Evolutionary conservation across 2,113 vertebrate species (phyloP), one percentile per base, ranked within the genome.

Genomic region (Pandion haliaetus): DNA sequence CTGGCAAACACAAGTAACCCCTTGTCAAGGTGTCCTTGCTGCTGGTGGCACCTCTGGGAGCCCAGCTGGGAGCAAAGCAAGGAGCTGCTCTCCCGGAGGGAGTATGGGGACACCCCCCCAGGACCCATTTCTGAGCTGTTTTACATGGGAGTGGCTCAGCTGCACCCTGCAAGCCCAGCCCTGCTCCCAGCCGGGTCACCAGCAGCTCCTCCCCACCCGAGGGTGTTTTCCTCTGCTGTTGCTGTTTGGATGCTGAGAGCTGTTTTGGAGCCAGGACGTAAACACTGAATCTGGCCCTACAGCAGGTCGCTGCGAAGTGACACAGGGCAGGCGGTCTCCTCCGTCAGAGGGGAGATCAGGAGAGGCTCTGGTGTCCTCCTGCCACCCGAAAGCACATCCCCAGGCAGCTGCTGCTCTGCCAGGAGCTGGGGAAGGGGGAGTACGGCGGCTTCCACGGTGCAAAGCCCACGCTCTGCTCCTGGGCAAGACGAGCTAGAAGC

Each of bases 401-500:
- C 2, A 0, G 16, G 59, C 47, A 82, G 63, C 69, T 0, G 1
- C 77, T 34, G 82, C 72, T 42, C 17, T 14, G 73, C 83, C 63
- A 26, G 58, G 50, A 36, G 47, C 47, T 0, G 1, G 28, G 28
- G 9, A 50, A 50, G 17, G n/a, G 50, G 50, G 28, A 54, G 23
- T 6, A 1, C 2, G 7, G 38, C 45, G 26, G 16, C 5, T 34
- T 7, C 59, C 10, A 8, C 2, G 0, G 47, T 18, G 1, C 65
- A 5, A 70, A 61, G 36, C 38, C 42, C 76, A 10, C 1, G 0
- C 5, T 66, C 21, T 29, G 42, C 42, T 55, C 80, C 61, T 8
- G 42, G 72, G 45, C 0, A 2, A 61, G 52, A 9, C 0, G 2
- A 70, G 50, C 85, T 45, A 1, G 0, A 7, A 78, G 42, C 29